Evolutionary conservation across 2,797 vertebrate species (phyloP), one percentile per base, ranked within the genome.

Genomic region (Ataeniobius toweri): DNA sequence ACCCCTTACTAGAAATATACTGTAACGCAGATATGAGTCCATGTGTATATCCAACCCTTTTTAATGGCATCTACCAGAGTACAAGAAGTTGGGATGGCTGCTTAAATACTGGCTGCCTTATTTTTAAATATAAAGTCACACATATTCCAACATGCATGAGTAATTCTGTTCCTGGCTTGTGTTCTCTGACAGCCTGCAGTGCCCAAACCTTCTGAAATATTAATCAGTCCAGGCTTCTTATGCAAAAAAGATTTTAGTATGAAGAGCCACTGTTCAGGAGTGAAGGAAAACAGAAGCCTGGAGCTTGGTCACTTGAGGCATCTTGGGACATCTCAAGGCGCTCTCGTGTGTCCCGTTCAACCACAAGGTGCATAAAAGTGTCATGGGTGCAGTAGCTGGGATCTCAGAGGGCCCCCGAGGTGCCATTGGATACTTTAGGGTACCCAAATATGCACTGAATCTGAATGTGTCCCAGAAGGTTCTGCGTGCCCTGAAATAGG

Each of bases 261-360:
- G 71, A 73, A 61, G 73, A 73, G 51, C 73, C 0, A 1, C 75
- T 76, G 79, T 73, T 83, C 46, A 63, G 41, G 39, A 80, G 76
- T 16, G 76, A 84, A 81, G 80, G 75, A 81, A 88, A 86, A 63
- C 91, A 87, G 90, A 90, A n/a, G 56, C 73, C 61, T 53, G 18
- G 26, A 58, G 18, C 74, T 78, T 75, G 83, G 86, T 86, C 85
- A 82, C 77, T 74, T 0, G 4, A 51, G 14, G 74, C 82, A 85
- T 85, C 55, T 82, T 86, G 88, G 83, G 82, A 83, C 76, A 76
- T 81, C 77, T 91, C 87, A 77, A 36, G 48, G 41, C n/a, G 73
- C 65, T 77, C 26, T 63, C 31, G 44, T 70, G 73, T 74, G 76
- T 73, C 71, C 67, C 72, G 5, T 82, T 82, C 20, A 73, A 71